Conservation (phyloP, 2,888 invertebrate species). For the Tipula confusa region DNA sequence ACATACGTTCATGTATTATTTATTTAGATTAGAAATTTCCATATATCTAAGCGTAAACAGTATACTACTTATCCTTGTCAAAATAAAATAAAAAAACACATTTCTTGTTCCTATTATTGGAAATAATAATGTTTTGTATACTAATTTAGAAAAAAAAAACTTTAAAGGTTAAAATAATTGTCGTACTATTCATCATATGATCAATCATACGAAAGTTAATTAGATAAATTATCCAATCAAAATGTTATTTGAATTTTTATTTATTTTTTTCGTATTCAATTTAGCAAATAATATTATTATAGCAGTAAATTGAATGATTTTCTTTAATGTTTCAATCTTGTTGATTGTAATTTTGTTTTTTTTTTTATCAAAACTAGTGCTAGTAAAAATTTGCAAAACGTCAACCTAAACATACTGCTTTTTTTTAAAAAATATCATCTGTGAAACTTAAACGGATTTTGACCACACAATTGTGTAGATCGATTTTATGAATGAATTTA, state of each 20-base stretch:
- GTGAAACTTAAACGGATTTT: too few species aligned
- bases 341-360: background rate
- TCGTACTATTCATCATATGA: constrained; percentile 9
- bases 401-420: too few species aligned
- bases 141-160: background rate
- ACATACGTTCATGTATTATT: background rate
- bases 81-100: background rate
- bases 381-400: too few species aligned
- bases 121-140: background rate
- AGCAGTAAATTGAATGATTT: constrained; percentile 9
- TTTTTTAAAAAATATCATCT: too few species aligned
- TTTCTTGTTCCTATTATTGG: background rate
- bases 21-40: too few species aligned
- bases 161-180: constrained; percentile 25
- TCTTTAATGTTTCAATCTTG: background rate
- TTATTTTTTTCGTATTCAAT: background rate
- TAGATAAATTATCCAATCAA: constrained; percentile 9
- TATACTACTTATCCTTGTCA: background rate
- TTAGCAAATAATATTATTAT: background rate
- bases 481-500: too few species aligned
- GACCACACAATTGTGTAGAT: too few species aligned
- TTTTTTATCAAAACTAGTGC: too few species aligned
- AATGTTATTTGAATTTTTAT: background rate
- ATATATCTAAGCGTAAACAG: background rate
- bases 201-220: constrained; percentile 25